Conservation (phyloP, 1,140 invertebrate species). For the Zaprionus taronus region DNA sequence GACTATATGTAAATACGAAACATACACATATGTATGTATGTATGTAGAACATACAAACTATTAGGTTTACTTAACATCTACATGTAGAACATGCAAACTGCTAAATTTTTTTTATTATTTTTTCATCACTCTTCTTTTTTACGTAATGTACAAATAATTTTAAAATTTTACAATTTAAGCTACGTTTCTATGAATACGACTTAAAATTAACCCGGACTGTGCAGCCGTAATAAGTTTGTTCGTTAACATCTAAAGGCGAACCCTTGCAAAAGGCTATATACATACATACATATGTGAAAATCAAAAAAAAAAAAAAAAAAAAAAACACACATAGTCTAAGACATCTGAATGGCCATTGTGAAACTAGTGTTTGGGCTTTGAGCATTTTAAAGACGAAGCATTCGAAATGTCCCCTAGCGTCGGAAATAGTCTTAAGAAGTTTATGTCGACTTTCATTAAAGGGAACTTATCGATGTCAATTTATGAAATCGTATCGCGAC, state of each 20-base stretch:
- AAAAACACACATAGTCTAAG: neutral
- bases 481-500: neutral
- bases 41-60: neutral
- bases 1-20: slow-evolving; percentile 64
- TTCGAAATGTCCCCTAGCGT: slow-evolving; percentile 1
- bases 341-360: neutral
- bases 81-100: neutral
- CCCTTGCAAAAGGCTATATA: slow-evolving; percentile 15
- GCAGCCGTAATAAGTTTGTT: slow-evolving; percentile 18
- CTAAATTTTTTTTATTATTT: neutral
- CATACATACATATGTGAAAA: neutral
- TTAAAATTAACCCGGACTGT: neutral
- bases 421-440: neutral
- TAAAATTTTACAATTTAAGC: slow-evolving; percentile 28
- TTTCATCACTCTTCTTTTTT: neutral
- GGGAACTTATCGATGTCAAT: slow-evolving; percentile 3
- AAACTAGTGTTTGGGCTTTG: neutral
- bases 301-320: neutral
- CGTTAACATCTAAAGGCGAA: neutral
- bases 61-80: neutral
- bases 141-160: slow-evolving; percentile 34
- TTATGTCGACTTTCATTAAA: neutral
- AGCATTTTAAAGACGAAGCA: neutral
- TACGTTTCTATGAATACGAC: neutral
- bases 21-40: neutral